Base-by-base conservation (phyloP, 1,140 invertebrate genomes). In the Latrodectus geometricus region DNA sequence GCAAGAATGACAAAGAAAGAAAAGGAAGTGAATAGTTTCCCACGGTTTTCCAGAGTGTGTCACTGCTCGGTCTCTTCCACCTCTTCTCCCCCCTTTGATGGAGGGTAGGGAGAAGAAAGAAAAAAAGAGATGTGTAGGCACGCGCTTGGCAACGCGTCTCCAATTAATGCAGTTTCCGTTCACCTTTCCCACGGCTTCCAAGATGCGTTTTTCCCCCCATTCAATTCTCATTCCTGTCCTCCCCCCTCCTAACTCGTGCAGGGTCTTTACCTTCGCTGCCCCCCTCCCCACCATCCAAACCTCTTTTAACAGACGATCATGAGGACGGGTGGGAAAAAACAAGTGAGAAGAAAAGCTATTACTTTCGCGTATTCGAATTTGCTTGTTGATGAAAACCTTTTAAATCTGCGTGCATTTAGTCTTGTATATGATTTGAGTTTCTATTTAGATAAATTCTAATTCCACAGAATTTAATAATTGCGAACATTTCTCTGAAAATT, bases 131-230 rank as follows among this genome's bases (percentile, higher is more conserved):
- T 14, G 35, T 56, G 50, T 35, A 76, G 82, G 82, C 82, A 84
- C 82, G 82, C 82, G 82, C 74, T 50, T 84, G 82, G 82, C 82
- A 48, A n/a, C 35, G 82, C 82, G 82, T 84, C 82, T 23, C 61
- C 82, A 84, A 84, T 84, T 84, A 84, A 84, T 76, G 82, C 56
- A 76, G 65, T 73, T 73, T 84, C 82, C 82, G 82, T 54, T 84
- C 65, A 84, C 73, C 74, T 84, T 84, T 84, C 82, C 82, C 82
- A 84, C 82, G 82, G 82, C 73, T 76, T 23, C 50, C 35, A 61
- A 61, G 54, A 61, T 11, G 17, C 11, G 11, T 61, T 61, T 17
- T 35, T 61, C 17, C 54, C 17, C 11, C 54, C 17, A 14, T 61
- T 61, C 17, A 14, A 35, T 49, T 49, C 35, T 48, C 52, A 17